Conservation (phyloP, 1,140 invertebrate genomes). For the Drosophila bocki region DNA sequence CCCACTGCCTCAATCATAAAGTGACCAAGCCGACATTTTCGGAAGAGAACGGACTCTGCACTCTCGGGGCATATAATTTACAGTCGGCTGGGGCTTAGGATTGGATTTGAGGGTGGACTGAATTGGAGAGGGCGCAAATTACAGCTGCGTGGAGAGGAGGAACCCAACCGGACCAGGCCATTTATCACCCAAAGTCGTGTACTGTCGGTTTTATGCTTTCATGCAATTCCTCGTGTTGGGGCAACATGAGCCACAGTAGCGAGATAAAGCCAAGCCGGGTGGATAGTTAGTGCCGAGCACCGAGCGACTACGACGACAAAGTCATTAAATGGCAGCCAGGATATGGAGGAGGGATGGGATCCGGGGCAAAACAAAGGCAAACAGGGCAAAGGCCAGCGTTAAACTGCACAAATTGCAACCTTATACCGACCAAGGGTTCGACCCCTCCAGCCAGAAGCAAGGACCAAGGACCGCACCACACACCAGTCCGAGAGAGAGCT, state of each 20-base stretch:
- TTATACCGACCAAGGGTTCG: slow-evolving; percentile 47
- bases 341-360: not conserved
- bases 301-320: slow-evolving; percentile 69
- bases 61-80: slow-evolving; percentile 70
- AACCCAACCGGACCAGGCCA: slow-evolving; percentile 53
- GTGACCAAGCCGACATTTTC: slow-evolving; percentile 52
- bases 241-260: slow-evolving; percentile 71
- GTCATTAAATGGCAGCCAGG: slow-evolving; percentile 70
- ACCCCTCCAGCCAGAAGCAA: slow-evolving; percentile 32
- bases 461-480: slow-evolving; percentile 24
- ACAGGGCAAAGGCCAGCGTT: slow-evolving; percentile 78
- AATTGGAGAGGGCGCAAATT: slow-evolving; percentile 65
- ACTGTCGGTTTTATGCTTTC: slow-evolving; percentile 83
- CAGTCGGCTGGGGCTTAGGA: slow-evolving; percentile 37
- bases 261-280: slow-evolving; percentile 35
- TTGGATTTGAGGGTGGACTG: slow-evolving; percentile 7
- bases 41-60: slow-evolving; percentile 23
- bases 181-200: slow-evolving; percentile 83
- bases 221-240: slow-evolving; percentile 78
- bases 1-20: slow-evolving; percentile 67
- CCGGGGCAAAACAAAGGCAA: slow-evolving; percentile 35
- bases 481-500: slow-evolving; percentile 56
- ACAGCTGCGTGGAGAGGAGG: slow-evolving; percentile 49
- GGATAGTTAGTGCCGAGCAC: slow-evolving; percentile 43
- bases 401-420: slow-evolving; percentile 84